Evolutionary conservation across 2,888 invertebrate genomes (phyloP), one percentile per base, ranked within the genome.

Genomic region (Melieria omissa): DNA sequence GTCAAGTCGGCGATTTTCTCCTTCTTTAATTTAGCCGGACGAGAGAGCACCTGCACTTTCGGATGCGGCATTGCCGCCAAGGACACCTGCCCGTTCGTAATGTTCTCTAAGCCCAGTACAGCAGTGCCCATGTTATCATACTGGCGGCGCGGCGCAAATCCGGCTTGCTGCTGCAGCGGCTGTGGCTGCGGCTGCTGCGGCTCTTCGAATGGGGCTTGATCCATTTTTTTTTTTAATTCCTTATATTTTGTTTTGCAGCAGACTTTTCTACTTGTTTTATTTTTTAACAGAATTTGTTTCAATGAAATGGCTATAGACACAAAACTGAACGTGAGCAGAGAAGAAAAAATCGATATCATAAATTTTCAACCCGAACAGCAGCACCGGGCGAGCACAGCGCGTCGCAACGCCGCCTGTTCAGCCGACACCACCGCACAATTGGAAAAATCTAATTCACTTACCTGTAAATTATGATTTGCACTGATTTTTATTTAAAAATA

Each of bases 401-500:
- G 57, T 16, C 45, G 45, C 5, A 41, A 42, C 41, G 8, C n/a
- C 14, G 5, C 5, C 14, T 60, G 4, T 41, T 49, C 9, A 55
- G 45, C 46, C 9, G 7, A 55, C 63, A 14, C 5, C 52, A 69
- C 12, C 10, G n/a, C n/a, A 7, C 6, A 54, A 14, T 10, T 55
- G 8, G 46, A 62, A 58, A 29, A 16, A 55, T 49, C 44, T 12
- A 55, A 8, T n/a, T 12, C 2, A 41, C 10, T 81, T 78, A 84
- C 83, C 78, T 76, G 75, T 77, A 71, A 71, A 75, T 76, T 60
- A 70, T 76, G 83, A 82, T 79, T 83, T 84, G 77, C 78, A 79
- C 83, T 81, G 85, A 78, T 80, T 83, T 84, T 84, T 84, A 84
- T 84, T 84, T 83, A 84, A 84, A 82, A 84, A 84, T 84, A 84